Evolutionary conservation across 2,113 vertebrate species (phyloP), one percentile per base, ranked within the genome.

Genomic region (Oryctolagus cuniculus): DNA sequence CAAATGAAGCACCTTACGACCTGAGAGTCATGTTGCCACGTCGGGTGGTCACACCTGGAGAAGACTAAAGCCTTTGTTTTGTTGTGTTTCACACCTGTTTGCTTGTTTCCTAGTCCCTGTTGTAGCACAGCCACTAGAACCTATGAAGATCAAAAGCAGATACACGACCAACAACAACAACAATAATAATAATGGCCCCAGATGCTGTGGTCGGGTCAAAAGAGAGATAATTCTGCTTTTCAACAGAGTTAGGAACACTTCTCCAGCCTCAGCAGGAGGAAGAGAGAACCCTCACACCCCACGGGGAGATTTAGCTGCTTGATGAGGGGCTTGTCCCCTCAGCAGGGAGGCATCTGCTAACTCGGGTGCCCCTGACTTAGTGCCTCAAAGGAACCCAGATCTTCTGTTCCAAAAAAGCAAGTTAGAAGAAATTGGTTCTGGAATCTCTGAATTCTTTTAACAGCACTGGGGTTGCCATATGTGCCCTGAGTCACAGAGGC

Each of bases 181-280:
- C 55, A 21, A 58, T 5, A 58, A 58, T 16, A 72, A 96, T 69
- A 24, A 67, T 83, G 21, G 70, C 55, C n/a, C 29, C 85, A 70
- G 70, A 34, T 27, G 61, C 80, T 24, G 3, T 34, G 78, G 29
- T 34, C 75, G 29, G 21, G 27, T 77, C 58, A n/a, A 63, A 34
- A 61, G 31, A 51, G 31, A 8, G 29, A 5, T 27, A 16, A 27
- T 8, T 66, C 69, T 24, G 55, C 64, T 96, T 72, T 83, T 75
- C 38, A 38, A 19, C 64, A 38, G n/a, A 11, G 72, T 51, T 53
- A 70, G 61, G 38, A 95, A 86, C 87, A 90, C 17, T 96, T 96
- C 66, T 88, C 31, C 16, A 58, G 55, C 82, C 49, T 93, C 27
- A 61, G 88, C 95, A 96, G 96, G 93, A 94, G 93, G 90, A 96